A percentile compares a stretch with the other conserved stretches of the same genome.
phyloP scores from a whole-genome alignment of 2,888 invertebrate genomes.

The Sisyra nigra region DNA sequence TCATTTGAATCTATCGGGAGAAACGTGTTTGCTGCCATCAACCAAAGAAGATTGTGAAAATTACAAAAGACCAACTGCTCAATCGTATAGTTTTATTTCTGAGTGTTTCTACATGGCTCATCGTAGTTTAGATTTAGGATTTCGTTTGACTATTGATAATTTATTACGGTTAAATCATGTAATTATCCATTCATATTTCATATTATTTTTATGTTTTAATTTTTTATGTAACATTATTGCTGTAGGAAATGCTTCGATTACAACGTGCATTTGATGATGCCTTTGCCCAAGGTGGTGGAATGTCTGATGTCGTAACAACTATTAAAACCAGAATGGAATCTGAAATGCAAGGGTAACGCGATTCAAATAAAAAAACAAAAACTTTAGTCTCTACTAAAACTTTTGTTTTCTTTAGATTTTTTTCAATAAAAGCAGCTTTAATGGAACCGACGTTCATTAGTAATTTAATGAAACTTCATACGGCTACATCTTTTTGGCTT shows the following conservation, averaged over 20 bases:
- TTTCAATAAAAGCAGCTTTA: constrained; percentile 58
- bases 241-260: constrained; percentile 40
- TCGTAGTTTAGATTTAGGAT: constrained; percentile 65
- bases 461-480: constrained; percentile 56
- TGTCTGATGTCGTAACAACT: constrained; percentile 36
- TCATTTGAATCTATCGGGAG: constrained; percentile 51
- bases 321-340: constrained; percentile 43
- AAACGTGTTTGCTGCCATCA: constrained; percentile 66
- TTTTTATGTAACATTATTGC: background rate
- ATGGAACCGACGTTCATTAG: constrained; percentile 57
- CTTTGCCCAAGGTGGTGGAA: constrained; percentile 32
- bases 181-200: constrained; percentile 6
- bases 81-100: constrained; percentile 65
- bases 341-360: constrained; percentile 43
- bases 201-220: background rate
- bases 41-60: constrained; percentile 33
- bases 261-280: constrained; percentile 60
- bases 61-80: constrained; percentile 32
- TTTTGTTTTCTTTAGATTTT: no score
- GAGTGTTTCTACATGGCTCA: constrained; percentile 88
- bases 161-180: constrained; percentile 44
- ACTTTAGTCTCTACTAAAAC: background rate
- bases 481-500: constrained; percentile 72
- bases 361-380: constrained; percentile 1
- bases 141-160: constrained; percentile 50